These are phyloP conservation scores for Tetragonula carbonaria DNA, from an alignment of 2,888 invertebrate species.

Conservation along the genomic window DNA sequence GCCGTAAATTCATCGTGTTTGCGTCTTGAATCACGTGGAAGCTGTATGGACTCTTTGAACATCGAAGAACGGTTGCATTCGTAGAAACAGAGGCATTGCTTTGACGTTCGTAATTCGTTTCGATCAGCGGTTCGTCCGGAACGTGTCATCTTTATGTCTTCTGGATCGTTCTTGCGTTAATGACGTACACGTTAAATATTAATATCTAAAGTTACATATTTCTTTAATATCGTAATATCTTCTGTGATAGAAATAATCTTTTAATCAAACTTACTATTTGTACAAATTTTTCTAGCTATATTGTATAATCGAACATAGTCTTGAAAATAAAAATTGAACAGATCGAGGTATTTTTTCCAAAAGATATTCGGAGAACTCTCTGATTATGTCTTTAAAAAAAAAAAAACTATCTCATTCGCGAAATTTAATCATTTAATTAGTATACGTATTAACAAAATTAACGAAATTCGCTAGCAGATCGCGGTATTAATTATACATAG, in stretches of 20 bases:
- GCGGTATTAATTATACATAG: conserved; percentile 7
- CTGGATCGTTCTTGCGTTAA: not conserved
- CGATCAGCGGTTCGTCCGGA: not conserved
- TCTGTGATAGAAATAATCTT: not conserved
- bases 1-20: conserved; percentile 2
- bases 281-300: not conserved
- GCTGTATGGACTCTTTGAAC: conserved; percentile 4
- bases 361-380: not conserved
- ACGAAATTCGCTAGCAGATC: not conserved
- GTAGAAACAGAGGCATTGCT: not conserved
- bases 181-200: not conserved
- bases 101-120: not conserved
- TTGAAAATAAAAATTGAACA: not conserved
- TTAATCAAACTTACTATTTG: not conserved
- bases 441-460: not conserved
- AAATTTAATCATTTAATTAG: not conserved
- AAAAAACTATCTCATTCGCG: not conserved
- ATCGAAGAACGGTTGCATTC: not conserved
- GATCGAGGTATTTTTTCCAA: not conserved
- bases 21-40: not conserved
- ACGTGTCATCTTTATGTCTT: not conserved
- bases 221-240: not conserved
- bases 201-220: not conserved
- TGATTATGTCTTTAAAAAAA: not conserved
- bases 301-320: not conserved